Percentiles rank a stretch among this genome's conserved stretches.
phyloP scores from a whole-genome alignment of 2,113 vertebrate genomes.

The Crotalus tigris region DNA sequence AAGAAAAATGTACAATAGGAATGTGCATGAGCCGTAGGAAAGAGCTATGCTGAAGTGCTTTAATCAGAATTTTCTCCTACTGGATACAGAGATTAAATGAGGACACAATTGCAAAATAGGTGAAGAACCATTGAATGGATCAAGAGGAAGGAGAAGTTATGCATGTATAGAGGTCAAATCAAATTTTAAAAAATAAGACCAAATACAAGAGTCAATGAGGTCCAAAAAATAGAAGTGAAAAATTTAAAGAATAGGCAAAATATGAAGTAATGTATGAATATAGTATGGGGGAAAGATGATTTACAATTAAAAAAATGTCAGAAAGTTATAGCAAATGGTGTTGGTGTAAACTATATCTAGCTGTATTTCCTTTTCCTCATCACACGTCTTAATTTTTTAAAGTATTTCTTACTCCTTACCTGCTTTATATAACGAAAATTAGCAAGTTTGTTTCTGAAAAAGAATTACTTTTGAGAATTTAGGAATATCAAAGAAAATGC shows the following conservation, averaged over 20 bases:
- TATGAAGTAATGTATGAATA: not conserved
- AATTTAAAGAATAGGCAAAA: not conserved
- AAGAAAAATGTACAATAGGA: not conserved
- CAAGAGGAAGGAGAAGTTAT: not conserved
- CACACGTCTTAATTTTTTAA: not conserved
- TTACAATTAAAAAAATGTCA: not conserved
- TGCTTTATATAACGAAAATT: not conserved
- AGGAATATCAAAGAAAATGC: not conserved
- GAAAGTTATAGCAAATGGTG: not conserved
- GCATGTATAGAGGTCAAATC: not conserved
- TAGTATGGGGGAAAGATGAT: not conserved
- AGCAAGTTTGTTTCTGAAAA: not conserved
- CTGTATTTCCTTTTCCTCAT: not conserved
- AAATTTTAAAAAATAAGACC: not conserved
- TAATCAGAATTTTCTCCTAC: not conserved
- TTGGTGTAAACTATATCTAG: not conserved
- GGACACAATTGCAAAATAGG: not conserved
- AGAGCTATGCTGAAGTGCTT: not conserved
- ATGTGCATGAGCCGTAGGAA: not conserved
- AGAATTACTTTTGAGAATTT: not conserved
- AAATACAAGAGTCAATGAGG: not conserved
- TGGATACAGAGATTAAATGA: not conserved
- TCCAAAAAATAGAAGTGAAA: not conserved
- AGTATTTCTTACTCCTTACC: not conserved
- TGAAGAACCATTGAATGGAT: not conserved